Evolutionary conservation across 2,113 vertebrate genomes (phyloP).

Genomic region (Pleuronectes platessa): DNA sequence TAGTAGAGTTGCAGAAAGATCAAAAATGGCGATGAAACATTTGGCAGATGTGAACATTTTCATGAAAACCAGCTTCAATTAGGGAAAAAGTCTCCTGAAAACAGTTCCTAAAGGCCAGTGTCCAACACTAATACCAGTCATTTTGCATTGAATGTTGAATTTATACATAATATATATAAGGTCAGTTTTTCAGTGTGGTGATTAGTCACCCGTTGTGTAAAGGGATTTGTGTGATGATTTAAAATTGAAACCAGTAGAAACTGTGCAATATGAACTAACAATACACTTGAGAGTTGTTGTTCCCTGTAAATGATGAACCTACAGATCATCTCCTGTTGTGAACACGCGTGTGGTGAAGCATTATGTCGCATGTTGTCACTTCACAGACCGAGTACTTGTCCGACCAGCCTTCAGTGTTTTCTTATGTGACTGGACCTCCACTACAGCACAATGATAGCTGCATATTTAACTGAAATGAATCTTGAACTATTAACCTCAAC

Average conservation of each 20-base stretch:
- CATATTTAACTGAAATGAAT: conserved; percentile 2
- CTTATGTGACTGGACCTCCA: conserved; percentile 32
- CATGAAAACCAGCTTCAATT: not conserved
- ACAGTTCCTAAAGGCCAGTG: conserved; percentile 22
- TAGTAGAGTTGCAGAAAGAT: no score
- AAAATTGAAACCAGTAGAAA: conserved; percentile 36
- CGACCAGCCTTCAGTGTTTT: not conserved
- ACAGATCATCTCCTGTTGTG: conserved; percentile 5
- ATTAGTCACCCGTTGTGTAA: conserved; percentile 8
- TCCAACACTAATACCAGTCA: conserved; percentile 49
- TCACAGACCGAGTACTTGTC: not conserved
- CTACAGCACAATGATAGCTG: conserved; percentile 14
- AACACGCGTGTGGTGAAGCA: conserved; percentile 15
- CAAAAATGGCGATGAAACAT: no score
- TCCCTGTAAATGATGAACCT: conserved; percentile 5
- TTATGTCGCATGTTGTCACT: conserved; percentile 17
- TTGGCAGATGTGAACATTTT: not conserved
- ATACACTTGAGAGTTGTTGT: not conserved
- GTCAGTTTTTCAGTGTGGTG: conserved; percentile 15
- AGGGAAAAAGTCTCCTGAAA: not conserved
- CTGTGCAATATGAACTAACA: conserved; percentile 61
- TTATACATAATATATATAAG: not conserved
- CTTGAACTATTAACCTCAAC: conserved; percentile 20
- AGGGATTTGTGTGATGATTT: conserved; percentile 33
- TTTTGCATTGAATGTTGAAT: conserved; percentile 21